A percentile compares a stretch with the other conserved stretches of the same genome.
Evolutionary conservation across 2,888 invertebrate genomes (phyloP).

Genomic region (Rhingia campestris): DNA sequence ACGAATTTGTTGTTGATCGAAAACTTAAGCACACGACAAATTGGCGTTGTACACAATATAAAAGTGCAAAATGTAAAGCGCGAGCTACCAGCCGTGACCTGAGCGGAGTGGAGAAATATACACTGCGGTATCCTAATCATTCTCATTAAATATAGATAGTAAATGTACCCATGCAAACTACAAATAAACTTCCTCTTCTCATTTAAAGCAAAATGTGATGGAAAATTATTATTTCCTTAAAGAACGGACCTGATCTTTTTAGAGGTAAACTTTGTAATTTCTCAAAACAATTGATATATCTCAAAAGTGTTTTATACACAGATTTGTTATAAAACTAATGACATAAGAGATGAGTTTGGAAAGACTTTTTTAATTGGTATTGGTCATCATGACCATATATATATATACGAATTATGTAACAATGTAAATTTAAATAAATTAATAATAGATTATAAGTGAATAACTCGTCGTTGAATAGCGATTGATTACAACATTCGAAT

Average conservation of each 20-base stretch:
- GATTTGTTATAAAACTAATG: no score
- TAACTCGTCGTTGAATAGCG: no score
- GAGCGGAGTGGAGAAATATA: constrained; percentile 79
- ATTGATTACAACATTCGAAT: no score
- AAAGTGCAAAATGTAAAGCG: constrained; percentile 80
- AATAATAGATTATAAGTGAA: no score
- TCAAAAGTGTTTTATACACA: no score
- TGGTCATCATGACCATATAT: no score
- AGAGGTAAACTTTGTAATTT: constrained; percentile 18
- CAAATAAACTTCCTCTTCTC: neutral
- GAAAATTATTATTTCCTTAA: constrained; percentile 1
- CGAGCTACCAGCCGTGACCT: constrained; percentile 80
- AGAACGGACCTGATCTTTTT: neutral
- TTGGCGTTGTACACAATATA: constrained; percentile 81
- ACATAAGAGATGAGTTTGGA: no score
- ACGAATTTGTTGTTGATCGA: constrained; percentile 81
- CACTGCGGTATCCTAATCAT: constrained; percentile 78
- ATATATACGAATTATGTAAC: no score
- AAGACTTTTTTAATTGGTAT: no score
- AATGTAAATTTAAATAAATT: no score
- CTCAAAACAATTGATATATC: no score
- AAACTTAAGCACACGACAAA: constrained; percentile 80
- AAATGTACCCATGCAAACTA: neutral
- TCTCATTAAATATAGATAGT: constrained; percentile 75
- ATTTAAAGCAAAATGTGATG: constrained; percentile 12